Base-by-base conservation (phyloP, 2,797 vertebrate genomes). In the Melanotaenia boesemani region DNA sequence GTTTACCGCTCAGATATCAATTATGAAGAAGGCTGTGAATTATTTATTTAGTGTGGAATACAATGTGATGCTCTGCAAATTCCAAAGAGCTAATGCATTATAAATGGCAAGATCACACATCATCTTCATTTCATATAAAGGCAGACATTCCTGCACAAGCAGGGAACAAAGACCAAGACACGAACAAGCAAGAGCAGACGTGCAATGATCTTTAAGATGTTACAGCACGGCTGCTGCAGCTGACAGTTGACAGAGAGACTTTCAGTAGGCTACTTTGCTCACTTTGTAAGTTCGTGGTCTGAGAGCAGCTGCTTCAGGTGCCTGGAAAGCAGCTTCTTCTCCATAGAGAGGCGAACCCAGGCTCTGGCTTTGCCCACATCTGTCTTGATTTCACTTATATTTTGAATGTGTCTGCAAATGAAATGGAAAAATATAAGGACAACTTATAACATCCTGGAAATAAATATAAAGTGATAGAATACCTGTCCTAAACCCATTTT, bases 321-420 rank as follows among this genome's bases (percentile, higher is more conserved):
- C 84, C 97, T 96, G 82, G 98, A 99, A 6, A 99, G 96, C 71
- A 99, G 93, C 80, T 99, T 99, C 94, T 99, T 99, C 89, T 99
- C 98, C 98, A 99, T 99, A 10, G 97, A 97, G 30, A 99, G 96
- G 39, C 98, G 96, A 70, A 99, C 98, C 98, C 98, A 99, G 54
- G 98, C 98, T 91, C 98, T 94, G 86, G 98, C 98, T 70, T 98
- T 98, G 58, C 98, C 98, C 89, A 99, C 98, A 12, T 99, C 98
- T 0, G 98, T 99, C 94, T 99, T 99, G 87, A 99, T 99, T 92
- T 99, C 98, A 52, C 97, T 95, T 0, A 99, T 99, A 85, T 99
- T 99, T 92, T 99, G 98, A 80, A 99, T 98, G 85, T 99, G 97
- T 89, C 98, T 99, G 87, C 34, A 84, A 72, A 71, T 54, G 6